These are phyloP conservation scores for Nilaparvata lugens DNA, from an alignment of 1,140 invertebrate genomes.

Conservation along the genomic window DNA sequence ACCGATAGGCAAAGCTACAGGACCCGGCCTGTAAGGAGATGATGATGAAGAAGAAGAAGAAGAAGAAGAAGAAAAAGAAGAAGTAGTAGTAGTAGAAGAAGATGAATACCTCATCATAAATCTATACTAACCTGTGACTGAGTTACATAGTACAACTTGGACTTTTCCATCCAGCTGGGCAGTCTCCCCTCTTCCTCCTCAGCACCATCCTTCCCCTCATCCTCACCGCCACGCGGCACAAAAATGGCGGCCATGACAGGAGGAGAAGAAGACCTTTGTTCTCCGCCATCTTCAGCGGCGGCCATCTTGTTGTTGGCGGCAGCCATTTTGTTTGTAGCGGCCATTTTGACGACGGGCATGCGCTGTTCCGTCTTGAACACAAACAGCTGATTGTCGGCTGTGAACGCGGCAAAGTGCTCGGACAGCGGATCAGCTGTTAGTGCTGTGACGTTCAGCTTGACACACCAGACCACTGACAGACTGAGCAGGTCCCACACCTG, in stretches of 20 bases:
- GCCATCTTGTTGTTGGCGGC: background rate
- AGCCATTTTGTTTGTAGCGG: too few species aligned
- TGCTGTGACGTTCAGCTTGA: background rate
- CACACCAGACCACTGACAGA: background rate
- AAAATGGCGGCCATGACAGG: background rate
- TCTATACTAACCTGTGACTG: background rate
- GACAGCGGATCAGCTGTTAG: background rate
- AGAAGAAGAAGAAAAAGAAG: too few species aligned
- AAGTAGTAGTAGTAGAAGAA: too few species aligned
- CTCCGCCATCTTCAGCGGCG: background rate
- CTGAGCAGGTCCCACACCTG: background rate
- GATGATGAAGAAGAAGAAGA: too few species aligned
- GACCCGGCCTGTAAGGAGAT: too few species aligned
- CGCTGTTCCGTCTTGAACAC: too few species aligned
- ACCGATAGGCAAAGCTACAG: too few species aligned
- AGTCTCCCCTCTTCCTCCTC: background rate
- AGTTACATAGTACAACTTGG: background rate
- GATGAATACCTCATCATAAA: too few species aligned
- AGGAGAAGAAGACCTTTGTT: too few species aligned
- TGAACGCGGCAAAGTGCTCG: background rate
- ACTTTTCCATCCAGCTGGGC: background rate
- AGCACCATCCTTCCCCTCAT: background rate
- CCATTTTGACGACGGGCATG: too few species aligned
- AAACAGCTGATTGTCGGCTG: background rate
- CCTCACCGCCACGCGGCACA: background rate